Base-by-base conservation (phyloP, 2,797 vertebrate species). In the Gymnodraco acuticeps region DNA sequence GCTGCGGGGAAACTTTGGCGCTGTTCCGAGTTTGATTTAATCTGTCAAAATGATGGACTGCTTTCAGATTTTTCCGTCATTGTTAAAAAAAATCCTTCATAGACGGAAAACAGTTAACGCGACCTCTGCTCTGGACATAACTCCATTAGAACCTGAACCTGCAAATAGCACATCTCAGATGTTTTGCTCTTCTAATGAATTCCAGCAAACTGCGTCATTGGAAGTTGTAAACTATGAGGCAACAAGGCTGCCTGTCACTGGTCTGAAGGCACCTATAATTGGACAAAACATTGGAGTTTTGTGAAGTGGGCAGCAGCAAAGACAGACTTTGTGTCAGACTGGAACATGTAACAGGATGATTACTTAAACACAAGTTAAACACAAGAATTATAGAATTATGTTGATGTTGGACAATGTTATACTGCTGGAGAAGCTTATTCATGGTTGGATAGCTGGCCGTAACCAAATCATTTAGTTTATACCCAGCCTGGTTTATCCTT, bases 391-490 rank as follows among this genome's bases (percentile, higher is more conserved):
- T 58, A 43, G 65, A 75, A 81, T 16, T 74, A 54, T 51, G 46
- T 82, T 73, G 60, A 76, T 81, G 62, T 60, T 69, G 70, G 62
- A 71, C 54, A 77, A 77, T 73, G 73, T 84, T 72, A 69, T 38
- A 76, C 51, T 70, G 63, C 17, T 77, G 17, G 72, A 79, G 78
- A 74, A 76, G 52, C 27, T 53, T 19, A 73, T 89, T 90, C 79
- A 73, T 38, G 48, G 67, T 66, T 71, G 60, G 19, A 48, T 64
- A 60, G 48, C 67, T 91, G 88, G 86, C 76, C 46, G 9, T 5
- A 45, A 62, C 75, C 84, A 82, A 87, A 79, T 82, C 64, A 80
- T 90, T 89, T 88, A 77, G 17, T 83, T 81, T 11, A 55, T 75
- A 78, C 70, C 64, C 60, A 71, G 58, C 41, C 81, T 79, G 83